A percentile compares a stretch with the other conserved stretches of the same genome.
These are phyloP conservation scores for Leptinotarsa peninsularis DNA, from an alignment of 2,888 invertebrate genomes.

Conservation along the genomic window DNA sequence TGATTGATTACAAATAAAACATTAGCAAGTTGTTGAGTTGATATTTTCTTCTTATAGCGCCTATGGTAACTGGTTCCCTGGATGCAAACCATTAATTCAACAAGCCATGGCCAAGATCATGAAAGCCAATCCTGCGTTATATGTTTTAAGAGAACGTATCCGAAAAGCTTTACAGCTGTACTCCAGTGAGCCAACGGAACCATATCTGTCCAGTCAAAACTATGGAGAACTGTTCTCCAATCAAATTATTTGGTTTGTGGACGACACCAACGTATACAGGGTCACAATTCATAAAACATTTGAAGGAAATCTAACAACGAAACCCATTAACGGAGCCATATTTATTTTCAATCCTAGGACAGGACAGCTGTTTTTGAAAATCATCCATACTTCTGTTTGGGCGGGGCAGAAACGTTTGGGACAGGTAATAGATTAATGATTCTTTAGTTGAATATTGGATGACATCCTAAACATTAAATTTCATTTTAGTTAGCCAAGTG, in stretches of 20 bases:
- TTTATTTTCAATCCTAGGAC: slow-evolving; percentile 99
- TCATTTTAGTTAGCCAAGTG: slow-evolving; percentile 89
- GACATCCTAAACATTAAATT: not conserved
- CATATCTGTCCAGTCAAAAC: slow-evolving; percentile 98
- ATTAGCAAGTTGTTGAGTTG: too few relatives aligned
- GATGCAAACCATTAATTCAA: slow-evolving; percentile 97
- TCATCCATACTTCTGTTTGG: slow-evolving; percentile 99
- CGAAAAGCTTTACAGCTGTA: slow-evolving; percentile 98
- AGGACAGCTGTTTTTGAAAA: slow-evolving; percentile 98
- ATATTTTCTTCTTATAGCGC: slow-evolving; percentile 72
- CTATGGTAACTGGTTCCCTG: slow-evolving; percentile 99
- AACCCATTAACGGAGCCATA: slow-evolving; percentile 99
- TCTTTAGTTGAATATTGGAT: too few relatives aligned
- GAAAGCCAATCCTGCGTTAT: slow-evolving; percentile 99
- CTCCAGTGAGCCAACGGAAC: slow-evolving; percentile 99
- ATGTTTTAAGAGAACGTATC: slow-evolving; percentile 96
- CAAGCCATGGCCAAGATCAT: slow-evolving; percentile 99
- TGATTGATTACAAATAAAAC: too few relatives aligned
- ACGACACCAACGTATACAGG: slow-evolving; percentile 99
- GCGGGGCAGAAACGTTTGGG: slow-evolving; percentile 99
- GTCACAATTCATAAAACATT: slow-evolving; percentile 99
- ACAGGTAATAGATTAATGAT: slow-evolving; percentile 70
- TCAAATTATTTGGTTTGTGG: slow-evolving; percentile 99
- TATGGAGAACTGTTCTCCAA: slow-evolving; percentile 99
- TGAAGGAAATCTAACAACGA: slow-evolving; percentile 98